Conservation (phyloP, 2,797 vertebrate species). For the Nothura maculosa region DNA sequence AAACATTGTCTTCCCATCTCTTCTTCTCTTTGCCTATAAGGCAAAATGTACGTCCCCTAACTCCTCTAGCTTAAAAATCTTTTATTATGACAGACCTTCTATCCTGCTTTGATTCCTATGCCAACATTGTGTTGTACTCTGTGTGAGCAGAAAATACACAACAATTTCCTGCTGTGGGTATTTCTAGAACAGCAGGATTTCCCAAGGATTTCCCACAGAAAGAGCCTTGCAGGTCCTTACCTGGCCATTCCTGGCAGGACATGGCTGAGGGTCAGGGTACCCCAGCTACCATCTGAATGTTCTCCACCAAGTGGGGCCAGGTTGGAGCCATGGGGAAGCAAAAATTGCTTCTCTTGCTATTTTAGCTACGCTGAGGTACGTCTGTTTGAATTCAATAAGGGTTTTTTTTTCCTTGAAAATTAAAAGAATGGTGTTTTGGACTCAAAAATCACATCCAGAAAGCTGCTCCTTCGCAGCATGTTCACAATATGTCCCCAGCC, state of each 20-base stretch:
- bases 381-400: no score
- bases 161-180: not conserved
- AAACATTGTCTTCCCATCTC: not conserved
- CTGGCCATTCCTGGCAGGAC: not conserved
- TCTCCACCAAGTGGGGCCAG: not conserved
- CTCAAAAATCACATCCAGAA: not conserved
- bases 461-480: no score
- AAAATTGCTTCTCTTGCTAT: not conserved
- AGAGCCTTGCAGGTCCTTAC: not conserved
- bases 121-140: not conserved
- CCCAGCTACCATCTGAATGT: not conserved
- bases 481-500: not conserved
- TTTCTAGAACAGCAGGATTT: not conserved
- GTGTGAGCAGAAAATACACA: not conserved
- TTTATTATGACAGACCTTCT: not conserved
- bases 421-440: not conserved
- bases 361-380: no score
- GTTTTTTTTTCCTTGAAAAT: not conserved
- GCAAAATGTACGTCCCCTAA: not conserved
- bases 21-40: not conserved
- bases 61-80: not conserved
- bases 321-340: not conserved
- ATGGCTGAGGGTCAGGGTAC: rapidly evolving
- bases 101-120: not conserved
- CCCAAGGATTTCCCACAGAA: rapidly evolving